These are phyloP conservation scores for Tamandua tetradactyla DNA, from an alignment of 2,797 vertebrate species.

Conservation along the genomic window DNA sequence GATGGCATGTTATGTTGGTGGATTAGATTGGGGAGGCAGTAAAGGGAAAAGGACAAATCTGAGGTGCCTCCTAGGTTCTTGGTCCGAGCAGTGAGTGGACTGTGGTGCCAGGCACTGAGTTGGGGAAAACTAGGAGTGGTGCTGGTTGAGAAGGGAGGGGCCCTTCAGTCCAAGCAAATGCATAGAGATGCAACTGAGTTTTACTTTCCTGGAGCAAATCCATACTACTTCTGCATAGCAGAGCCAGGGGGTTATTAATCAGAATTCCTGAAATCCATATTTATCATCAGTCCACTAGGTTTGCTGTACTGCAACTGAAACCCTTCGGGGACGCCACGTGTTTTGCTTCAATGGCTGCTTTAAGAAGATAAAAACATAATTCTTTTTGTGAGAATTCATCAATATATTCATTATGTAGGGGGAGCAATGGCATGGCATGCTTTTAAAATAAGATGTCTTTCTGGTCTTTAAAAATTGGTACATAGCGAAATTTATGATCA, in stretches of 20 bases:
- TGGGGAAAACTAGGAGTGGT: neutral
- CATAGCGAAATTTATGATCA: constrained; percentile 24
- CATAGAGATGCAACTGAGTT: neutral
- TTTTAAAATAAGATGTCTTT: constrained; percentile 45
- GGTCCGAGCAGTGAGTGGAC: neutral
- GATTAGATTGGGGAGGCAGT: neutral
- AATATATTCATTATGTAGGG: constrained; percentile 56
- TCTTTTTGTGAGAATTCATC: constrained; percentile 69
- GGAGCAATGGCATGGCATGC: neutral
- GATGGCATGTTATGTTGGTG: neutral
- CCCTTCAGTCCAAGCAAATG: neutral
- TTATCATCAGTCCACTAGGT: neutral
- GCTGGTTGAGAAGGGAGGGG: neutral
- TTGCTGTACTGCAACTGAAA: neutral
- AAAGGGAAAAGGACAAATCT: neutral
- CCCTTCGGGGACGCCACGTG: neutral
- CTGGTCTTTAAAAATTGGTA: constrained; percentile 9
- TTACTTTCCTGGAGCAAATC: neutral
- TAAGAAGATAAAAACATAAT: neutral
- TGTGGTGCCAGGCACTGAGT: neutral
- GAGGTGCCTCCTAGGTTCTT: neutral
- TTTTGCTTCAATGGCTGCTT: constrained; percentile 67
- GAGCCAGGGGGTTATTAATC: neutral
- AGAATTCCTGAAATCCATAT: neutral
- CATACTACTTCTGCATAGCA: neutral